Evolutionary conservation across 53 echinoderm and acorn worm species (phyloP).

Genomic region (Hippasteria phrygiana): DNA sequence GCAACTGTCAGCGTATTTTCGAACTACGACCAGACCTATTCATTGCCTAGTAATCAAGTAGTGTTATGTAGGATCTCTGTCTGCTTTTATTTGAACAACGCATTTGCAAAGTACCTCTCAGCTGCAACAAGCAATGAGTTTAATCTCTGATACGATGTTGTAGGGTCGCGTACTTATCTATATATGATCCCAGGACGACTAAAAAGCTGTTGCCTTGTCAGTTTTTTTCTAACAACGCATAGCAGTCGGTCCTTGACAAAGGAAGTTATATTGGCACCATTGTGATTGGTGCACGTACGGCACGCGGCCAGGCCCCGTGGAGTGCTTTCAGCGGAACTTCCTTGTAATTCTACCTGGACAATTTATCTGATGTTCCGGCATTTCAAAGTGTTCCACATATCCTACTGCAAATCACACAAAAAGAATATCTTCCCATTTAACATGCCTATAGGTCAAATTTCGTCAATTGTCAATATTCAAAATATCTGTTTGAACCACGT

Average conservation of each 20-base stretch:
- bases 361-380: neutral
- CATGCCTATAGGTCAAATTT: no score
- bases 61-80: neutral
- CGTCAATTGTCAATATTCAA: no score
- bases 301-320: neutral
- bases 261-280: neutral
- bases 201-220: no score
- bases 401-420: no score
- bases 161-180: no score
- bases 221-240: neutral
- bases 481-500: no score
- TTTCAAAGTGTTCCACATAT: neutral
- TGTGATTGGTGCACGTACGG: neutral
- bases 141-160: no score
- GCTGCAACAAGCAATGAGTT: no score
- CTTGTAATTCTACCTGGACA: slow-evolving; percentile 26
- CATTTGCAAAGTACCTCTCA: no score
- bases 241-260: neutral
- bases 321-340: neutral
- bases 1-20: neutral
- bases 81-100: neutral
- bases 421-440: no score
- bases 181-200: no score
- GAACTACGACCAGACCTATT: neutral
- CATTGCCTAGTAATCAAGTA: neutral